Conservation (phyloP, 1,140 invertebrate species). For the Philaenus spumarius region DNA sequence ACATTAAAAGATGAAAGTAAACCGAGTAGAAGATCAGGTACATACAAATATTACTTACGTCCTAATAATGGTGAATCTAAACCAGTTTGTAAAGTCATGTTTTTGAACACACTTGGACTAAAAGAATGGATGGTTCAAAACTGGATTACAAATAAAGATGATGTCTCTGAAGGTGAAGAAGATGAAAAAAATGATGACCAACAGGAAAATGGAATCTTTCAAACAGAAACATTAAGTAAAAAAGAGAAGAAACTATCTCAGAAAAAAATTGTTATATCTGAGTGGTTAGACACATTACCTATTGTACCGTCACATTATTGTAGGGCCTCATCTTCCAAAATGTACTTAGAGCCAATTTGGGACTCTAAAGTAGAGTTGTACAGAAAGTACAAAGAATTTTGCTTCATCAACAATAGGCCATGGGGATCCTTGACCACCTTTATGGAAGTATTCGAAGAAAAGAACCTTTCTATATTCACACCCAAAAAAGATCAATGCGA, state of each 20-base stretch:
- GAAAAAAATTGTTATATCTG: neutral
- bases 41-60: slow-evolving; percentile 11
- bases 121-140: slow-evolving; percentile 20
- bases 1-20: slow-evolving; percentile 1
- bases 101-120: slow-evolving; percentile 17
- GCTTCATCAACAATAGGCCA: slow-evolving; percentile 1
- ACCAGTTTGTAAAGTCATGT: slow-evolving; percentile 20
- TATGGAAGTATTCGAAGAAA: slow-evolving; percentile 6
- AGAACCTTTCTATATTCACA: slow-evolving; percentile 1
- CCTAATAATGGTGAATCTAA: slow-evolving; percentile 5
- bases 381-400: slow-evolving; percentile 6
- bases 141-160: slow-evolving; percentile 7
- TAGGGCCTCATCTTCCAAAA: neutral
- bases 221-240: neutral
- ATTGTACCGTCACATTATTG: slow-evolving; percentile 2
- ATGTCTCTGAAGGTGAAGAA: neutral
- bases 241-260: slow-evolving; percentile 4
- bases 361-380: slow-evolving; percentile 13
- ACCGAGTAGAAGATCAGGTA: slow-evolving; percentile 3
- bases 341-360: slow-evolving; percentile 15
- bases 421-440: slow-evolving; percentile 1
- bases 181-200: neutral
- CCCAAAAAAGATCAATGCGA: too few species aligned
- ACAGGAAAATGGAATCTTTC: neutral
- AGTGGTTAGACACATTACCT: slow-evolving; percentile 12